phyloP scores from a whole-genome alignment of 2,888 invertebrate genomes.

The Allacma fusca region DNA sequence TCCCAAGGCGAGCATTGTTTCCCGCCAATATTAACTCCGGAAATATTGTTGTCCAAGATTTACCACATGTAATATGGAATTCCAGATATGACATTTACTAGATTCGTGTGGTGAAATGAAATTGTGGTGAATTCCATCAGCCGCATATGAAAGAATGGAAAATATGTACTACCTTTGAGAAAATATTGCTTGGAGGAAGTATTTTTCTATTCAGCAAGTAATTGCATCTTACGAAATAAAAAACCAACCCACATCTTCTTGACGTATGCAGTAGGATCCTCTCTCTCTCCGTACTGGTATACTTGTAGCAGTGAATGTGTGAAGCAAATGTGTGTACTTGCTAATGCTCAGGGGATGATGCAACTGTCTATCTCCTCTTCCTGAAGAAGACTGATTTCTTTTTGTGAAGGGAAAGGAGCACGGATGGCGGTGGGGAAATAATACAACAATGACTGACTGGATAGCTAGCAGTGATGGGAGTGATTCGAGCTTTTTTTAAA shows the following conservation, averaged over 20 bases:
- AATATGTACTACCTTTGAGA: neutral
- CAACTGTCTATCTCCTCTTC: conserved; percentile 5
- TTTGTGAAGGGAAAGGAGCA: neutral
- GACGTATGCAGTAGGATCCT: neutral
- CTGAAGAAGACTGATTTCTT: neutral
- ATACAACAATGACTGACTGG: neutral
- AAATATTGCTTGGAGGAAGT: neutral
- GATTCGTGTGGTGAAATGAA: neutral
- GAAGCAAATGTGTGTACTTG: no score
- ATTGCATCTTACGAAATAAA: conserved; percentile 9
- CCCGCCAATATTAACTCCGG: no score
- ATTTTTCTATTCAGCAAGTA: neutral
- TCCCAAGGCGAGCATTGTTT: no score
- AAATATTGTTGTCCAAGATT: no score
- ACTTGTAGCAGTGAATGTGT: no score
- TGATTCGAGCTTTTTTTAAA: no score
- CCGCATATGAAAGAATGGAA: neutral
- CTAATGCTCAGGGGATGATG: neutral
- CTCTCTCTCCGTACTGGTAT: no score
- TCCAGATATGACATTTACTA: no score
- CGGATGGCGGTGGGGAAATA: neutral
- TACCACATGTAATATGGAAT: no score
- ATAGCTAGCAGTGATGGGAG: no score
- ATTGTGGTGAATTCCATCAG: neutral
- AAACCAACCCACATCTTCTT: neutral